A percentile compares a stretch with the other conserved stretches of the same genome.
These are phyloP conservation scores for Macrocentrus cingulum DNA, from an alignment of 1,140 invertebrate genomes.

Conservation along the genomic window DNA sequence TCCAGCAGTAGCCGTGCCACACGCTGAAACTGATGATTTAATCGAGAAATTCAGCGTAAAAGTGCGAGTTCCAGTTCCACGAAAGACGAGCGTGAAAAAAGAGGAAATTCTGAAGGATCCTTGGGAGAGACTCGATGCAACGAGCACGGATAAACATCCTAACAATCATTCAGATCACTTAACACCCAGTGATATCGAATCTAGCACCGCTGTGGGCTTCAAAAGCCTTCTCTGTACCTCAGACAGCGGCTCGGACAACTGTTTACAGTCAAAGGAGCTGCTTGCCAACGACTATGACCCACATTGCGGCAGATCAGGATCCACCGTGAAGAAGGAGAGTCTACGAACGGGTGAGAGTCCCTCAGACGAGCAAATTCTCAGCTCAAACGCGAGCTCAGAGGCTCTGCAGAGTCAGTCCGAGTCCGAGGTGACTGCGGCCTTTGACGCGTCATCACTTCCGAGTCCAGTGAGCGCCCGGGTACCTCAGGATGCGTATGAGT, in stretches of 20 bases:
- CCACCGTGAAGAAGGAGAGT: slow-evolving; percentile 13
- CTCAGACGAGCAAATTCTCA: slow-evolving; percentile 41
- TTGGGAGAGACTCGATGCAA: slow-evolving; percentile 7
- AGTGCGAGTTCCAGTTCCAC: slow-evolving; percentile 5
- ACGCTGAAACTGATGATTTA: not conserved
- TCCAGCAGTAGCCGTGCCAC: slow-evolving; percentile 2
- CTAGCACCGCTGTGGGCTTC: slow-evolving; percentile 45
- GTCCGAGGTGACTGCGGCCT: slow-evolving; percentile 32
- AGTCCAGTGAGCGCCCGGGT: slow-evolving; percentile 30
- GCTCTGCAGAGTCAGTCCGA: slow-evolving; percentile 31
- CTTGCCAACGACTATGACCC: slow-evolving; percentile 11
- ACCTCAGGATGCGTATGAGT: slow-evolving; percentile 33
- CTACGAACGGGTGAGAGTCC: slow-evolving; percentile 30
- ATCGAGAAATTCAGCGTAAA: slow-evolving; percentile 2
- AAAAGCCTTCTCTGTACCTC: slow-evolving; percentile 43
- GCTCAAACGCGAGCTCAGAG: slow-evolving; percentile 36
- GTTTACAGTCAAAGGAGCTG: slow-evolving; percentile 38
- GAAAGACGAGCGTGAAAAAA: slow-evolving; percentile 14
- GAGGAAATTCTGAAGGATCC: not conserved
- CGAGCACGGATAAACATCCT: not conserved
- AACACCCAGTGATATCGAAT: slow-evolving; percentile 32
- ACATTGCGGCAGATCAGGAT: slow-evolving; percentile 17
- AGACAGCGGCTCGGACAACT: slow-evolving; percentile 47
- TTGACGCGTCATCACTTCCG: slow-evolving; percentile 29
- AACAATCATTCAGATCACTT: not conserved